A percentile compares a stretch with the other conserved stretches of the same genome.
Conservation (phyloP, 2,888 invertebrate species). For the Drosophila algonquin region DNA sequence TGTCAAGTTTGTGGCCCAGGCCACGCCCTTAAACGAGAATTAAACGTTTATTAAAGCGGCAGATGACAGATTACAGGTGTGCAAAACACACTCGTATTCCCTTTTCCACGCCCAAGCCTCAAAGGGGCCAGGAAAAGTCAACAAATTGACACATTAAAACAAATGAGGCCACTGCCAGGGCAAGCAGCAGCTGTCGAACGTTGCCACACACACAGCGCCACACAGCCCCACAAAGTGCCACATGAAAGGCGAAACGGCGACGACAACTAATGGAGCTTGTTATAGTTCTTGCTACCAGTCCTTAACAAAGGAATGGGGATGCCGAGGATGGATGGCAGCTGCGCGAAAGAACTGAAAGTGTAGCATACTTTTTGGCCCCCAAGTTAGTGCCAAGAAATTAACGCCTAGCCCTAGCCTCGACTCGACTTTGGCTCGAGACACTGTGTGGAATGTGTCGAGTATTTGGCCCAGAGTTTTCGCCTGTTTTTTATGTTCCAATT, state of each 20-base stretch:
- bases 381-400: slow-evolving; percentile 70
- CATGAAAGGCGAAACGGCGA: slow-evolving; percentile 24
- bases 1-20: slow-evolving; percentile 38
- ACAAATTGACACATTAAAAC: slow-evolving; percentile 80
- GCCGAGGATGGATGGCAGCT: background rate
- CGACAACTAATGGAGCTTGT: slow-evolving; percentile 71
- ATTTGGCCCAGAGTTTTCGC: slow-evolving; percentile 9
- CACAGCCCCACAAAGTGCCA: background rate
- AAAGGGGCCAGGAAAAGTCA: slow-evolving; percentile 55
- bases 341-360: slow-evolving; percentile 10
- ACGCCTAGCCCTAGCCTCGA: slow-evolving; percentile 56
- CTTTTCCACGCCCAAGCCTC: slow-evolving; percentile 14
- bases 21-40: slow-evolving; percentile 36
- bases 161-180: slow-evolving; percentile 75
- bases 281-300: slow-evolving; percentile 54
- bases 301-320: slow-evolving; percentile 6
- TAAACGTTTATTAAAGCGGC: slow-evolving; percentile 73
- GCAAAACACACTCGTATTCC: slow-evolving; percentile 11
- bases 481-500: slow-evolving; percentile 14
- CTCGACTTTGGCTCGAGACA: slow-evolving; percentile 38
- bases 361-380: slow-evolving; percentile 49
- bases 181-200: slow-evolving; percentile 67
- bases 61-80: slow-evolving; percentile 75
- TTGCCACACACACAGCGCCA: slow-evolving; percentile 1
- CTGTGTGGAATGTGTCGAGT: slow-evolving; percentile 18